Evolutionary conservation across 2,797 vertebrate genomes (phyloP), one percentile per base, ranked within the genome.

Genomic region (Sebastes hopkinsi): DNA sequence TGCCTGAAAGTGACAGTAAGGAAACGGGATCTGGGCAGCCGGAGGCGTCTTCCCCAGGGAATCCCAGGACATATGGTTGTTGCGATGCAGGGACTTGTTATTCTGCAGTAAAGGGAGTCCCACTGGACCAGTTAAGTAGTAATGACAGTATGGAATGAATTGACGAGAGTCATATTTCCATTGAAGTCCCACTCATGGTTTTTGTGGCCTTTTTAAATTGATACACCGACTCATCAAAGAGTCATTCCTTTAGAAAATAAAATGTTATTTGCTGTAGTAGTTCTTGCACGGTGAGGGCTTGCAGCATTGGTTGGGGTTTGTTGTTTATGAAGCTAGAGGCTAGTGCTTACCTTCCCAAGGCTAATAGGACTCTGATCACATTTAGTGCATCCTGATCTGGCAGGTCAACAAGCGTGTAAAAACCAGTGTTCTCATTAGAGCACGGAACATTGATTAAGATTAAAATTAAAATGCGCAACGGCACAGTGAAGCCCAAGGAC

Each of bases 401-500:
- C 89, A 86, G 94, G 91, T 90, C 93, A 92, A 91, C 84, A 88
- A 89, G 93, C 91, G 85, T 92, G 88, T 92, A 90, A 90, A 89
- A 93, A 92, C 79, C 87, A 86, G 88, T 89, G 90, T 93, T 92
- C 87, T 93, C 91, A 93, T 94, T 95, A 94, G 82, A 77, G 88
- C 85, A 89, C 7, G 84, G 87, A 93, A 92, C 92, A 93, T 92
- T 94, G 93, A 95, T 95, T 94, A 91, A 91, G 92, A 93, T 93
- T 91, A 93, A 92, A 93, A 88, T 92, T 86, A 90, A 94, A 92
- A 85, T 84, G 88, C 27, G 54, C 79, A 88, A 76, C 56, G 56
- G 82, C 83, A 78, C 67, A 84, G 83, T 76, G 64, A 89, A 85
- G 82, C 85, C 80, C 59, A 68, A 89, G 86, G 85, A 87, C 83